Base-by-base conservation (phyloP, 2,797 vertebrate genomes). In the Buceros bicornis region DNA sequence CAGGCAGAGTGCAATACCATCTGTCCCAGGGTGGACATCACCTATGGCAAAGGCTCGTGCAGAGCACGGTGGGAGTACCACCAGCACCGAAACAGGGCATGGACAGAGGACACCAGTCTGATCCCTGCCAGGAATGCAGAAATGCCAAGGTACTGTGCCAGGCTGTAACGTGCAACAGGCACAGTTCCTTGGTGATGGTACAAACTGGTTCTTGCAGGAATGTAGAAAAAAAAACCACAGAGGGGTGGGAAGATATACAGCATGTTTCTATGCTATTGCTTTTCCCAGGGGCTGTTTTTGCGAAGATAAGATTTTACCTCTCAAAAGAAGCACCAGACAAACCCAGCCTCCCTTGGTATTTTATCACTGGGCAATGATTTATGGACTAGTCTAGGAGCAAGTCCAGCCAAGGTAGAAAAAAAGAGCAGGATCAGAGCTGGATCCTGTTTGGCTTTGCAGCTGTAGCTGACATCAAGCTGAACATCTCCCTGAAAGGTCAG, bases 291-390 rank as follows among this genome's bases (percentile, higher is more conserved):
- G 56, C 37, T 84, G 8, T 73, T 69, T 93, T 77, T 81, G 26
- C 25, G 35, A 20, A 91, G 87, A 83, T 74, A 94, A 94, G 72
- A 88, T 91, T 58, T 81, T 74, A 62, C 26, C 29, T 90, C n/a
- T 91, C 35, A 29, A 92, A 56, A 87, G 47, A 12, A 66, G 40
- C 40, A 82, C 43, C n/a, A 88, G 81, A 76, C 28, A 86, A 93
- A 56, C 11, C 29, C 43, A 61, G 48, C 3, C 25, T n/a, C 24
- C 31, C 4, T 45, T 50, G 71, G 69, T 82, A 91, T 91, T 93
- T 96, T 86, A 86, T 93, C 72, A 15, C 33, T 64, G 69, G 53
- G 29, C 40, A 60, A 56, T 91, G 70, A 92, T 90, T 93, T 94
- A 88, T 85, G 84, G 79, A 87, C 45, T 67, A 87, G 35, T 14